A percentile compares a stretch with the other conserved stretches of the same genome.
These are phyloP conservation scores for Adelges cooleyi DNA, from an alignment of 1,140 invertebrate genomes.

Conservation along the genomic window DNA sequence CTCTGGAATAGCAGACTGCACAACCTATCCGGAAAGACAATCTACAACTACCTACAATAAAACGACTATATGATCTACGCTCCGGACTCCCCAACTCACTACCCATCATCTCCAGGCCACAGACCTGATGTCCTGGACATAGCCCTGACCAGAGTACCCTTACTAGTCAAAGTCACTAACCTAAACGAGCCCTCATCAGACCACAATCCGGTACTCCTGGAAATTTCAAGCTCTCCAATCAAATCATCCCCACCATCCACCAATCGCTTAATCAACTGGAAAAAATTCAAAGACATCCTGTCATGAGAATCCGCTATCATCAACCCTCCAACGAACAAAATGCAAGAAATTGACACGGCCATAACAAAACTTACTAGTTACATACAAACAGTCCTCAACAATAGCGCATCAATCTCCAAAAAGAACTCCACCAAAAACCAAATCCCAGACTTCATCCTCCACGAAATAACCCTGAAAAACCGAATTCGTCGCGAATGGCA, in stretches of 20 bases:
- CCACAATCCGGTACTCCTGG: neutral
- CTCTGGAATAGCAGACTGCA: neutral
- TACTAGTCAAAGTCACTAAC: neutral
- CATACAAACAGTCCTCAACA: neutral
- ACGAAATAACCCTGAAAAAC: neutral
- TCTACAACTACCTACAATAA: neutral
- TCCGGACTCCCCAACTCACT: neutral
- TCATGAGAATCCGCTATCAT: neutral
- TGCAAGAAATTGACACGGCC: neutral
- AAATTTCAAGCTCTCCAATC: neutral
- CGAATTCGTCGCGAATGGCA: neutral
- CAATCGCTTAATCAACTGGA: neutral
- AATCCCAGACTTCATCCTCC: neutral
- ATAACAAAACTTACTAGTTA: neutral
- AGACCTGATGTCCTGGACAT: neutral
- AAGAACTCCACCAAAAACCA: neutral
- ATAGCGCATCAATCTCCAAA: neutral
- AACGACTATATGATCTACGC: neutral
- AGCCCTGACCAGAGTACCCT: neutral
- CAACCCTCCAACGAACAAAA: neutral
- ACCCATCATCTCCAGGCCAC: neutral
- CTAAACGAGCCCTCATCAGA: neutral
- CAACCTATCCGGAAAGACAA: neutral
- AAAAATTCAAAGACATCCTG: neutral
- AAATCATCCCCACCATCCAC: neutral